Evolutionary conservation across 2,888 invertebrate species (phyloP).

Genomic region (Drosophila nigricruria): DNA sequence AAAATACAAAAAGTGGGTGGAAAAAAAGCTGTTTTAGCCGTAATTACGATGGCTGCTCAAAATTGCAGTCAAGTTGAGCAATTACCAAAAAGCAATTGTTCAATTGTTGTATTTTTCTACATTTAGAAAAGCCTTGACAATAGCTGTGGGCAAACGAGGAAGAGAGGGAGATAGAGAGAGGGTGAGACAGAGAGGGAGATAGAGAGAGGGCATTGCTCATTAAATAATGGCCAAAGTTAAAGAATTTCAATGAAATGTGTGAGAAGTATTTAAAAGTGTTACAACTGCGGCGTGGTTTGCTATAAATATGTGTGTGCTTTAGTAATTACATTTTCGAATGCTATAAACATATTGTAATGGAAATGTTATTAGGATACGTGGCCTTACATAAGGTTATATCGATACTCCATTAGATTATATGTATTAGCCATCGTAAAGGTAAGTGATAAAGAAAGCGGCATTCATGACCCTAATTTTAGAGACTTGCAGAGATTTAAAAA

Average conservation of each 20-base stretch:
- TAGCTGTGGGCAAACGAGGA: background rate
- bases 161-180: background rate
- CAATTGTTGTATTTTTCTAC: slow-evolving; percentile 44
- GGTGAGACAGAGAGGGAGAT: background rate
- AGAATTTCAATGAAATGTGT: slow-evolving; percentile 4
- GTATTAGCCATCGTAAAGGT: no score
- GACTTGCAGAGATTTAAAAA: no score
- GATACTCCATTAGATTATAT: background rate
- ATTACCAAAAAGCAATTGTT: slow-evolving; percentile 55
- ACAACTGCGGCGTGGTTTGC: background rate
- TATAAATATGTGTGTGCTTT: background rate
- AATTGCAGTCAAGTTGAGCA: slow-evolving; percentile 66
- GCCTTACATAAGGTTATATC: background rate
- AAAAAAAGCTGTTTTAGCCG: slow-evolving; percentile 24
- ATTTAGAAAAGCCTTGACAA: slow-evolving; percentile 35
- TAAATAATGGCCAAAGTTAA: slow-evolving; percentile 3
- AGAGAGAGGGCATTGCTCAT: background rate
- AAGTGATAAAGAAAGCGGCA: no score
- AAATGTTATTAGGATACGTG: background rate
- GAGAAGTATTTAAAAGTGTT: slow-evolving; percentile 2
- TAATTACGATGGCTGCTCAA: slow-evolving; percentile 57
- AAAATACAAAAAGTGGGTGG: background rate
- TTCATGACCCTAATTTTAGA: no score
- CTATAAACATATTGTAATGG: no score
- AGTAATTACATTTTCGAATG: no score